phyloP scores from a whole-genome alignment of 2,113 vertebrate species.

The Dolichotis patagonum region DNA sequence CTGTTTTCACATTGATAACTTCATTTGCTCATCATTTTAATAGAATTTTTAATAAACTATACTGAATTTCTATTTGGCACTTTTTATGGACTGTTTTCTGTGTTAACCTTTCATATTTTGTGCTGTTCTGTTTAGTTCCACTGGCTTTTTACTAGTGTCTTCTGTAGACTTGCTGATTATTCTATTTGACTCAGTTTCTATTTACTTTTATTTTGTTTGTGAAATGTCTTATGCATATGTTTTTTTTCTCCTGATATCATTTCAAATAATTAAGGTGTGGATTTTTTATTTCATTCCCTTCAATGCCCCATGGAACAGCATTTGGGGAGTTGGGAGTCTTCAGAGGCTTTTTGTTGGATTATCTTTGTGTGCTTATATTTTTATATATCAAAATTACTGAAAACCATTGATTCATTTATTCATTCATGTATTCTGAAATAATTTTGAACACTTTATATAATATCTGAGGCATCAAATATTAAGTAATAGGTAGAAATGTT shows the following conservation, averaged over 20 bases:
- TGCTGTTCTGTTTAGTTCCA: not conserved
- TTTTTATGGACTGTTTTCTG: not conserved
- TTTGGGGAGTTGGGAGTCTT: not conserved
- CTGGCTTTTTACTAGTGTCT: not conserved
- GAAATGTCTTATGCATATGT: not conserved
- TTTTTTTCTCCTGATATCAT: not conserved
- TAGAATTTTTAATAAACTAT: not conserved
- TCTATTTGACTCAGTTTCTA: not conserved
- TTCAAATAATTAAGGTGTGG: not conserved
- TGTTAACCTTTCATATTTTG: not conserved
- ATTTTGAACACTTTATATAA: not conserved
- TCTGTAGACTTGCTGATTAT: not conserved
- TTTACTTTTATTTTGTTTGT: not conserved
- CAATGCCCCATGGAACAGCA: not conserved
- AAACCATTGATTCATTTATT: constrained; percentile 11
- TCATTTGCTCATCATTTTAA: not conserved
- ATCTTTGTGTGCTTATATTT: not conserved
- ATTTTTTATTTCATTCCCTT: not conserved
- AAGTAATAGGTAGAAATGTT: not conserved
- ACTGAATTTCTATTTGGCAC: not conserved
- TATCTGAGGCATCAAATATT: not conserved
- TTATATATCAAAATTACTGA: not conserved
- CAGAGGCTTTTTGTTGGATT: not conserved
- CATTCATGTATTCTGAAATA: constrained; percentile 1
- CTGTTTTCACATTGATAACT: not conserved